Percentiles rank a stretch among this genome's conserved stretches.
Evolutionary conservation across 2,888 invertebrate genomes (phyloP).

Genomic region (Chrysodeixis includens): DNA sequence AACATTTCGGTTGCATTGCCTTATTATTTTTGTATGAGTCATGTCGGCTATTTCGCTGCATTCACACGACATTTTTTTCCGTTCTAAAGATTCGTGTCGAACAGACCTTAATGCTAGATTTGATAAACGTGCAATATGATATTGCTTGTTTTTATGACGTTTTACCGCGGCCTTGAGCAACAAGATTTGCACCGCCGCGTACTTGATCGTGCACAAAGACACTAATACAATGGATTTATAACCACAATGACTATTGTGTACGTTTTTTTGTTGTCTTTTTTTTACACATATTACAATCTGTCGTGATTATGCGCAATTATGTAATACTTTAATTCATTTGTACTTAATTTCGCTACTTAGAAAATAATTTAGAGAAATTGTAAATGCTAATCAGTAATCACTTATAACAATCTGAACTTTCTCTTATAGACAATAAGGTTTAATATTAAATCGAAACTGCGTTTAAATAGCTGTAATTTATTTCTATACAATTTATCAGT

Average conservation of each 20-base stretch:
- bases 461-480: conserved; percentile 25
- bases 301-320: conserved; percentile 19
- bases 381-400: not conserved
- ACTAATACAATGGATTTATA: conserved; percentile 68
- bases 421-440: conserved; percentile 17
- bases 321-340: conserved; percentile 18
- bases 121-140: conserved; percentile 37
- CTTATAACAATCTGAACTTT: conserved; percentile 21
- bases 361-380: not conserved
- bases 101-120: conserved; percentile 21
- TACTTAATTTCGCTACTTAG: not conserved
- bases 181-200: conserved; percentile 53
- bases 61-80: conserved; percentile 14
- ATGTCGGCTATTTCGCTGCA: conserved; percentile 3
- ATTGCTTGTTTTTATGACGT: conserved; percentile 45
- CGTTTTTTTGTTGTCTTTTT: conserved; percentile 55
- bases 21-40: conserved; percentile 22
- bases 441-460: conserved; percentile 17
- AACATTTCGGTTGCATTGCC: conserved; percentile 14
- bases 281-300: conserved; percentile 20
- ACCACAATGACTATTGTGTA: conserved; percentile 76
- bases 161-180: conserved; percentile 53
- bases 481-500: conserved; percentile 21
- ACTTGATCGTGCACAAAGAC: conserved; percentile 69
- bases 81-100: conserved; percentile 28